A percentile compares a stretch with the other conserved stretches of the same genome.
Conservation (phyloP, 2,797 vertebrate genomes). For the Mareca strepera region DNA sequence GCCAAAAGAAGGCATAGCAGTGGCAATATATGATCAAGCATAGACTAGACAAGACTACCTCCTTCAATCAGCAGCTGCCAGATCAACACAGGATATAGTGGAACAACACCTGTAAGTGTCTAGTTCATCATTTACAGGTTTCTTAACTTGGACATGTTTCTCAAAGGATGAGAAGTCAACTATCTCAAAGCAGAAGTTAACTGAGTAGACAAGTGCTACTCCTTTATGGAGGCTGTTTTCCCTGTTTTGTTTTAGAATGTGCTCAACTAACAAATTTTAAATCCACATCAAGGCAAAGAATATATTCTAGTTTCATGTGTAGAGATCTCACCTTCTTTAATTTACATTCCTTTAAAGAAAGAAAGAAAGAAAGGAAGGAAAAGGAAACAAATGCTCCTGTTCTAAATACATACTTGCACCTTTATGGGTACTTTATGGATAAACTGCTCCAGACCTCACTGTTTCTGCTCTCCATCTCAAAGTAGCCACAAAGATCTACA, state of each 20-base stretch:
- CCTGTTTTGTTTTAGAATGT: not conserved
- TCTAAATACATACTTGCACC: not conserved
- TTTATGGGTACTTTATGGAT: not conserved
- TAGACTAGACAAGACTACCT: not conserved
- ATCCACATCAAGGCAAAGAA: not conserved
- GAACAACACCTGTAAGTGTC: not conserved
- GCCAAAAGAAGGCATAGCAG: not conserved
- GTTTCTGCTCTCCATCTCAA: not conserved
- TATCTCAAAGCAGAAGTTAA: not conserved
- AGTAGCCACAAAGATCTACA: not conserved
- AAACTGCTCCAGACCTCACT: not conserved
- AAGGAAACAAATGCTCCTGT: not conserved
- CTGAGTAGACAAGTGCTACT: not conserved
- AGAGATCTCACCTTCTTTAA: not conserved
- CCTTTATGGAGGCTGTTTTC: not conserved
- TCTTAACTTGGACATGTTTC: not conserved
- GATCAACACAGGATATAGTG: not conserved
- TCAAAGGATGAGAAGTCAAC: not conserved
- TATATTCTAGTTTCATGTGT: not conserved
- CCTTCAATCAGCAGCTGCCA: not conserved
- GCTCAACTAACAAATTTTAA: not conserved
- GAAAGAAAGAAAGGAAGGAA: accelerated
- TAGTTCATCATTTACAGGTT: not conserved
- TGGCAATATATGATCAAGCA: not conserved
- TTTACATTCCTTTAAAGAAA: not conserved